phyloP scores from a whole-genome alignment of 1,140 invertebrate species.

The Luehdorfia chinensis region DNA sequence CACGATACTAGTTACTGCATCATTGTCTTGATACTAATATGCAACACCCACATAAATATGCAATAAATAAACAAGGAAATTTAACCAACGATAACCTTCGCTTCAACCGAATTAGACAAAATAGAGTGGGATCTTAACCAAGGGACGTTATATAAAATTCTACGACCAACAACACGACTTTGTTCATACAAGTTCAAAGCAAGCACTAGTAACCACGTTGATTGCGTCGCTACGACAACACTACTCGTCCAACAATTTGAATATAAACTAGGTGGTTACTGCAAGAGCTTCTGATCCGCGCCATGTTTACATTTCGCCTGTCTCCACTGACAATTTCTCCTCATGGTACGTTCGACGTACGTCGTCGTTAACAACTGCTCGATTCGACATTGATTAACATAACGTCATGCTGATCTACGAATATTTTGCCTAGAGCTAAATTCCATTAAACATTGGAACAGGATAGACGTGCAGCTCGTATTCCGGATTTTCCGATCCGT shows the following conservation, averaged over 20 bases:
- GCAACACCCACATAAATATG: too few relatives aligned
- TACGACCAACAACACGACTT: slow-evolving; percentile 12
- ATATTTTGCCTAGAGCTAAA: background rate
- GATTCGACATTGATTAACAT: slow-evolving; percentile 11
- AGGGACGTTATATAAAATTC: slow-evolving; percentile 14
- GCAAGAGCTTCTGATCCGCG: slow-evolving; percentile 26
- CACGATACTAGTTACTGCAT: too few relatives aligned
- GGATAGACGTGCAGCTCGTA: background rate
- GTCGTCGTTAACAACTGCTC: background rate
- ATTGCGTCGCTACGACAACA: slow-evolving; percentile 33
- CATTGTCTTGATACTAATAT: too few relatives aligned
- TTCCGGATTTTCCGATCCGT: too few relatives aligned
- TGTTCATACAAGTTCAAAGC: slow-evolving; percentile 12
- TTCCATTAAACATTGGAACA: background rate
- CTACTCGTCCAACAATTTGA: slow-evolving; percentile 39
- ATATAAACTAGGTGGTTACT: slow-evolving; percentile 46
- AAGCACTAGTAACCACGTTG: slow-evolving; percentile 14
- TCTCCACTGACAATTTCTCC: slow-evolving; percentile 6
- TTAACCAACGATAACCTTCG: too few relatives aligned
- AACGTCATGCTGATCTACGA: background rate
- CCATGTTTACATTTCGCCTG: slow-evolving; percentile 27
- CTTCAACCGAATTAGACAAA: too few relatives aligned
- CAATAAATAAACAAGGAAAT: too few relatives aligned
- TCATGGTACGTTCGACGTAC: background rate
- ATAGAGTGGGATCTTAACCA: slow-evolving; percentile 8